Evolutionary conservation across 1,140 invertebrate species (phyloP).

Genomic region (Laodelphax striatellus): DNA sequence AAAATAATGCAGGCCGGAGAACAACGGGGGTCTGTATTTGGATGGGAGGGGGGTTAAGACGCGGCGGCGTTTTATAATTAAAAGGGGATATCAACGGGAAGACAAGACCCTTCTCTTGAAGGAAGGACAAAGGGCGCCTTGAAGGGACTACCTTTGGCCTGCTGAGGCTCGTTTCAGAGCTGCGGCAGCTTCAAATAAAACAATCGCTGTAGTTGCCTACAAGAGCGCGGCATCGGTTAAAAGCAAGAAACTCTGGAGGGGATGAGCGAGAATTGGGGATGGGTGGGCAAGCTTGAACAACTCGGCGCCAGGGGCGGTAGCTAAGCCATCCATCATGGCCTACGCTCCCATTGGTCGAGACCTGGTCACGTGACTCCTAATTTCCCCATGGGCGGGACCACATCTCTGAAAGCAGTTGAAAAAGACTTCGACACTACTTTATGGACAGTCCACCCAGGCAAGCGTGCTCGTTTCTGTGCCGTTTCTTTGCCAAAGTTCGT

Average conservation of each 20-base stretch:
- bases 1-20: too few species aligned
- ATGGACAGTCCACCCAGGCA: constrained; percentile 1
- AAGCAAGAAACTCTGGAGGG: too few species aligned
- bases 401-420: constrained; percentile 16
- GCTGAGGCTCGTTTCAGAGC: too few species aligned
- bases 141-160: too few species aligned
- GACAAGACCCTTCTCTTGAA: too few species aligned
- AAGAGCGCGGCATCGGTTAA: too few species aligned
- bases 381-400: constrained; percentile 34
- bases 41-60: too few species aligned
- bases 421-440: constrained; percentile 5
- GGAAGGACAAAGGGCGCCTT: too few species aligned
- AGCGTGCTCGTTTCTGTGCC: constrained; percentile 3
- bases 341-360: constrained; percentile 38
- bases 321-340: constrained; percentile 45
- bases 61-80: too few species aligned
- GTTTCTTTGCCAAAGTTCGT: neutral
- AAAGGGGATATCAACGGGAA: too few species aligned
- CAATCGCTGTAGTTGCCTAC: neutral
- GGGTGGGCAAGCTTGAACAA: neutral
- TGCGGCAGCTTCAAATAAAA: neutral
- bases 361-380: constrained; percentile 45
- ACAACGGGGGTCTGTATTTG: too few species aligned
- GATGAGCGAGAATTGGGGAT: too few species aligned
- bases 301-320: constrained; percentile 31